Percentiles rank a stretch among this genome's conserved stretches.
These are phyloP conservation scores for Luperina nickerlii DNA, from an alignment of 2,888 invertebrate genomes.

Conservation along the genomic window DNA sequence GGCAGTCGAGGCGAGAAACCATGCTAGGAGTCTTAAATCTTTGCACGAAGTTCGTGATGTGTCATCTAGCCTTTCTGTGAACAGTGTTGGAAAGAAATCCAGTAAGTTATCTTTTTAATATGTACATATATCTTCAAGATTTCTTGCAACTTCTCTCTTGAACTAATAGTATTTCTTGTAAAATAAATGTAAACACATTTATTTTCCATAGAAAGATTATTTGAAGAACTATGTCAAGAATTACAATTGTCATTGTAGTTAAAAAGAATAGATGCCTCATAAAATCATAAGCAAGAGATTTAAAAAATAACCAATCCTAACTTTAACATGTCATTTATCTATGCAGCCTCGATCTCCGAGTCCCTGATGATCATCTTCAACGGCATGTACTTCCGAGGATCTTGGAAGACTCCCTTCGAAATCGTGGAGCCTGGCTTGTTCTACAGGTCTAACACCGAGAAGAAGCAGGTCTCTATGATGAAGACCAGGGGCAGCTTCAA, in stretches of 20 bases:
- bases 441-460: constrained; percentile 90
- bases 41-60: constrained; percentile 87
- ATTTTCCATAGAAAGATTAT: not conserved
- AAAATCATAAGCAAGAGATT: too few relatives aligned
- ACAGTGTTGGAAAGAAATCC: constrained; percentile 90
- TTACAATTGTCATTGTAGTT: too few relatives aligned
- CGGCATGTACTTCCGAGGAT: constrained; percentile 94
- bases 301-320: not conserved
- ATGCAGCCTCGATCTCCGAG: constrained; percentile 83
- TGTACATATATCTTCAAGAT: not conserved
- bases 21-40: constrained; percentile 84
- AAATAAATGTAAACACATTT: too few relatives aligned
- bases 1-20: constrained; percentile 90
- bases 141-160: not conserved
- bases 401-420: constrained; percentile 93
- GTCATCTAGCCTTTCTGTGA: constrained; percentile 91
- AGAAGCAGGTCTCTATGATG: constrained; percentile 92
- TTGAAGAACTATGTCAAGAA: too few relatives aligned
- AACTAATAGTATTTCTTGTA: not conserved
- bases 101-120: constrained; percentile 73
- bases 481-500: constrained; percentile 91
- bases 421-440: constrained; percentile 90
- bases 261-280: too few relatives aligned
- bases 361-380: constrained; percentile 93
- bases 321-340: not conserved